These are phyloP conservation scores for Fukomys damarensis DNA, from an alignment of 2,113 vertebrate species.

Conservation along the genomic window DNA sequence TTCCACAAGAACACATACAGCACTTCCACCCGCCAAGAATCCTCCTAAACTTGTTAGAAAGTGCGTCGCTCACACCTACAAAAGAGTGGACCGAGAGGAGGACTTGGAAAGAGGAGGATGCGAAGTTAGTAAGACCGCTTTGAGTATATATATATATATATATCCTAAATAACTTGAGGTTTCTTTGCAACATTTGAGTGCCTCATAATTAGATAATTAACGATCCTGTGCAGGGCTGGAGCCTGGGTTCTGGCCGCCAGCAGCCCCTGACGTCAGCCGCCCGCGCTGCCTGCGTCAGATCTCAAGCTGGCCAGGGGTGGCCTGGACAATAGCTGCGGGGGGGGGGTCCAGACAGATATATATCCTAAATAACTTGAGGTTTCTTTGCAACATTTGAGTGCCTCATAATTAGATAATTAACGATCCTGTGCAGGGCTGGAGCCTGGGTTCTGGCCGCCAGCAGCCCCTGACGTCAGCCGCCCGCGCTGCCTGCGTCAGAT, in stretches of 20 bases:
- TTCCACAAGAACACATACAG: not conserved
- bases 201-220: slow-evolving; percentile 56
- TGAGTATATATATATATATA: not conserved
- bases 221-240: not conserved
- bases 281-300: slow-evolving; percentile 26
- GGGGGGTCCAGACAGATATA: not conserved
- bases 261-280: slow-evolving; percentile 72
- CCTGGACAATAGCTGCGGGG: not conserved
- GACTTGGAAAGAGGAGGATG: not conserved
- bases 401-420: slow-evolving; percentile 56
- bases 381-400: not conserved
- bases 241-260: not conserved
- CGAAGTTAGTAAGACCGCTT: not conserved
- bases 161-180: not conserved
- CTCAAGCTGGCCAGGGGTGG: not conserved
- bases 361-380: not conserved
- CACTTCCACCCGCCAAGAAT: not conserved
- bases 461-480: slow-evolving; percentile 72
- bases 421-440: not conserved
- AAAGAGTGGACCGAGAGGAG: not conserved
- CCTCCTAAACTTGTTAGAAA: not conserved
- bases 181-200: not conserved
- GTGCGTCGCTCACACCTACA: not conserved
- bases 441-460: not conserved
- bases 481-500: slow-evolving; percentile 26